A percentile compares a stretch with the other conserved stretches of the same genome.
phyloP scores from a whole-genome alignment of 2,797 vertebrate genomes.

The Hozukius guyotensis region DNA sequence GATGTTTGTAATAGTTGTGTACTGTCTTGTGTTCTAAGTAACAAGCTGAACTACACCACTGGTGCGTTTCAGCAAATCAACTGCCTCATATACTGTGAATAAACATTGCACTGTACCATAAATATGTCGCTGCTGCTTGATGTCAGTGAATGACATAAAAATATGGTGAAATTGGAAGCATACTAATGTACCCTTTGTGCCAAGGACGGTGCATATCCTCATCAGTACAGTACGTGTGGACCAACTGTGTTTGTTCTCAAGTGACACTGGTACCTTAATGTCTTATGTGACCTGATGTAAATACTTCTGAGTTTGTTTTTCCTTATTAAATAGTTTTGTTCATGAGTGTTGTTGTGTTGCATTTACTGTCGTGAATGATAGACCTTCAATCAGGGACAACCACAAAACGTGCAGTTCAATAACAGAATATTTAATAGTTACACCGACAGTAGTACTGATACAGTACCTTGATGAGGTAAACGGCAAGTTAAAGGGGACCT shows the following conservation, averaged over 20 bases:
- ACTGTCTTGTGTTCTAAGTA: slow-evolving; percentile 43
- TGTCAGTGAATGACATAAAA: slow-evolving; percentile 41
- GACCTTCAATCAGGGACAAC: background rate
- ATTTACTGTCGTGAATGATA: background rate
- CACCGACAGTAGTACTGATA: background rate
- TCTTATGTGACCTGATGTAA: slow-evolving; percentile 45
- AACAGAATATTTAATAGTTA: slow-evolving; percentile 7
- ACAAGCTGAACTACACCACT: slow-evolving; percentile 32
- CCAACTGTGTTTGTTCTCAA: slow-evolving; percentile 49
- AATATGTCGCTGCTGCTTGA: slow-evolving; percentile 58
- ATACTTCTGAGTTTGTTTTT: slow-evolving; percentile 12
- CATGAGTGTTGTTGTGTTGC: slow-evolving; percentile 9
- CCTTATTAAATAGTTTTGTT: slow-evolving; percentile 60
- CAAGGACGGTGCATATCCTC: slow-evolving; percentile 32
- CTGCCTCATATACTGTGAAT: slow-evolving; percentile 79
- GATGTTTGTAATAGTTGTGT: slow-evolving; percentile 34
- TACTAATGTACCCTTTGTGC: slow-evolving; percentile 43
- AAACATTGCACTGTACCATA: slow-evolving; percentile 71
- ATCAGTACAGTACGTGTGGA: slow-evolving; percentile 50
- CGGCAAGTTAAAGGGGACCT: background rate
- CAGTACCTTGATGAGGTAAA: slow-evolving; percentile 3
- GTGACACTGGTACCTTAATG: slow-evolving; percentile 43
- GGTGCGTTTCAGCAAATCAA: slow-evolving; percentile 40
- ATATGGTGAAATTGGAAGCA: slow-evolving; percentile 53
- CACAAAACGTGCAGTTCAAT: background rate